These are phyloP conservation scores for Microctonus hyperodae DNA, from an alignment of 2,888 invertebrate genomes.

Conservation along the genomic window DNA sequence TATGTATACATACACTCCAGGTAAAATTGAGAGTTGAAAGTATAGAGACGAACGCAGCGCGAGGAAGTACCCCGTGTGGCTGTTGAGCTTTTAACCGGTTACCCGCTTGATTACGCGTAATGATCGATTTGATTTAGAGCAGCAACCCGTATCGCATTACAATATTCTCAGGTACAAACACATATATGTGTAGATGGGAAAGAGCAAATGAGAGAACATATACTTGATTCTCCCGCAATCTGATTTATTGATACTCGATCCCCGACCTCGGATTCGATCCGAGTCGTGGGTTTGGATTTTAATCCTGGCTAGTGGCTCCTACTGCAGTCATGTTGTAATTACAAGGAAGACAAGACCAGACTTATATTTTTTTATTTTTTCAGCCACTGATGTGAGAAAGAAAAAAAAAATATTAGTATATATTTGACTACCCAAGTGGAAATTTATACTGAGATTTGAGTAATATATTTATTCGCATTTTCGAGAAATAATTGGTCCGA, in stretches of 20 bases:
- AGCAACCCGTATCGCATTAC: constrained; percentile 54
- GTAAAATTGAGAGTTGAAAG: constrained; percentile 20
- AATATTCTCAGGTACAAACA: constrained; percentile 40
- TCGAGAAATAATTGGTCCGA: too few relatives aligned
- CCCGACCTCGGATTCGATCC: constrained; percentile 29
- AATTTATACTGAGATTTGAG: too few relatives aligned
- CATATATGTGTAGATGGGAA: neutral
- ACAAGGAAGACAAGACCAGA: neutral
- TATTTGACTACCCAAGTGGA: too few relatives aligned
- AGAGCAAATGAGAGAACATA: neutral
- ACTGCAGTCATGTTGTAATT: constrained; percentile 26
- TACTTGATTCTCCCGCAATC: constrained; percentile 29
- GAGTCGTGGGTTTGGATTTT: constrained; percentile 22
- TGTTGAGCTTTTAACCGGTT: constrained; percentile 46
- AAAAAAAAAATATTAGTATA: too few relatives aligned
- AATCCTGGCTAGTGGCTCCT: constrained; percentile 22
- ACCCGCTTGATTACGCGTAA: constrained; percentile 59
- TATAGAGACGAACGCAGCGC: constrained; percentile 32
- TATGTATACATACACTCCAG: constrained; percentile 17
- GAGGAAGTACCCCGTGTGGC: constrained; percentile 37
- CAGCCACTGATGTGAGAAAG: neutral
- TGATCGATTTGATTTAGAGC: constrained; percentile 58
- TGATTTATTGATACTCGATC: constrained; percentile 43
- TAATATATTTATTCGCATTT: too few relatives aligned
- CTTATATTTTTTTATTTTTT: neutral